phyloP scores from a whole-genome alignment of 2,888 invertebrate genomes.

The Augiades crinisus region DNA sequence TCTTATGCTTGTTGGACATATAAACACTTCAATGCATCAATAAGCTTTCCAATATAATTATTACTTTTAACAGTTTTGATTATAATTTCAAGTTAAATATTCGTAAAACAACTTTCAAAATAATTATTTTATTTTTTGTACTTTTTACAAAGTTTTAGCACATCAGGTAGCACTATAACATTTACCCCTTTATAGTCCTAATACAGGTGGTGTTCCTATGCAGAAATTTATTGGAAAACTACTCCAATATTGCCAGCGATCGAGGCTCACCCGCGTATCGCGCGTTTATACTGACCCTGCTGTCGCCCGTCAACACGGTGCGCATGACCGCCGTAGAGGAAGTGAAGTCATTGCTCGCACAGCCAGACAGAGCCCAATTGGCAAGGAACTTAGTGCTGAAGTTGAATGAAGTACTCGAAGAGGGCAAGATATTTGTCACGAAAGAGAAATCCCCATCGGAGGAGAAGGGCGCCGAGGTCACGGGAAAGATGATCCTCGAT shows the following conservation, averaged over 20 bases:
- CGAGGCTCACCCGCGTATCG: conserved; percentile 84
- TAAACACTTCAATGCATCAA: no score
- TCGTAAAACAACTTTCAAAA: no score
- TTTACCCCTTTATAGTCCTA: conserved; percentile 77
- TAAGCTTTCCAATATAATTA: no score
- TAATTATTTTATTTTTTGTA: not conserved
- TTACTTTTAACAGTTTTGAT: no score
- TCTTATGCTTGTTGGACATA: no score
- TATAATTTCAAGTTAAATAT: no score
- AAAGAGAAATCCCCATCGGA: conserved; percentile 64
- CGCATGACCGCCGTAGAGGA: conserved; percentile 83
- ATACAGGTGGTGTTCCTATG: conserved; percentile 87
- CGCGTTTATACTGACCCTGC: conserved; percentile 86
- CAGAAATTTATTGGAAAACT: conserved; percentile 86
- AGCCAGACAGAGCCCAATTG: conserved; percentile 82
- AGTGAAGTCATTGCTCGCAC: conserved; percentile 82
- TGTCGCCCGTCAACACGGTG: conserved; percentile 82
- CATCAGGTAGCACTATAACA: conserved; percentile 50
- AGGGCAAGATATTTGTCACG: conserved; percentile 71
- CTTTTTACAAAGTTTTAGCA: not conserved
- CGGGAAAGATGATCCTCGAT: conserved; percentile 79
- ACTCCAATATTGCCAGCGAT: conserved; percentile 85
- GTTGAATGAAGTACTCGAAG: conserved; percentile 84
- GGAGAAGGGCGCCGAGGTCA: conserved; percentile 65
- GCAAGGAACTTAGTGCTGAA: conserved; percentile 84